Evolutionary conservation across 2,113 vertebrate genomes (phyloP).

Genomic region (Galeopterus variegatus): DNA sequence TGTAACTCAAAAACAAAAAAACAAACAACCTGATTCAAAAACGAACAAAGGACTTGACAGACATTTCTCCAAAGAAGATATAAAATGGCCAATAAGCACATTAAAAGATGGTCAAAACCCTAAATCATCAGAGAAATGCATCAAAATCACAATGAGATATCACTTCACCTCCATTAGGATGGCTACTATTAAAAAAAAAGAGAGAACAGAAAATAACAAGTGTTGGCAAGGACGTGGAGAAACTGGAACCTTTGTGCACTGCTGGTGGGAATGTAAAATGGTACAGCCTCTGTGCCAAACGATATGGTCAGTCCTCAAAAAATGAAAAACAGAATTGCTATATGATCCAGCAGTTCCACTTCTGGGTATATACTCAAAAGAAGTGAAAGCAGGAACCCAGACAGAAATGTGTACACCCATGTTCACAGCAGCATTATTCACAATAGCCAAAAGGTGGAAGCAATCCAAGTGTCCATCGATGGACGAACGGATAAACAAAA

Average conservation of each 20-base stretch:
- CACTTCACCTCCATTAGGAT: background rate
- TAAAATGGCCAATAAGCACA: background rate
- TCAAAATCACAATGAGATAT: background rate
- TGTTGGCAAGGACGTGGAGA: background rate
- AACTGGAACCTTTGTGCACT: fast-evolving
- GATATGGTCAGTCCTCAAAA: background rate
- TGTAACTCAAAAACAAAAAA: background rate
- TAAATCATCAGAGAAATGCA: background rate
- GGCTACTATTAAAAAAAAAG: background rate
- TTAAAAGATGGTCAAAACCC: background rate
- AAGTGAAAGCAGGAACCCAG: background rate
- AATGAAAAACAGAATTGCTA: background rate
- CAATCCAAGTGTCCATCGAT: background rate
- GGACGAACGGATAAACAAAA: background rate
- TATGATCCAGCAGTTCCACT: background rate
- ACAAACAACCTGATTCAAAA: background rate
- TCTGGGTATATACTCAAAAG: background rate
- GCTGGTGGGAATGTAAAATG: background rate
- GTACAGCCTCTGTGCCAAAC: background rate
- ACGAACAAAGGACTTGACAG: background rate
- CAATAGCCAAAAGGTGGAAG: background rate
- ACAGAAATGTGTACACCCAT: background rate
- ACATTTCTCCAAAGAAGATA: background rate
- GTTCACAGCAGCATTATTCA: background rate
- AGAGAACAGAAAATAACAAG: background rate